Evolutionary conservation across 2,888 invertebrate genomes (phyloP).

Genomic region (Mystacides longicornis): DNA sequence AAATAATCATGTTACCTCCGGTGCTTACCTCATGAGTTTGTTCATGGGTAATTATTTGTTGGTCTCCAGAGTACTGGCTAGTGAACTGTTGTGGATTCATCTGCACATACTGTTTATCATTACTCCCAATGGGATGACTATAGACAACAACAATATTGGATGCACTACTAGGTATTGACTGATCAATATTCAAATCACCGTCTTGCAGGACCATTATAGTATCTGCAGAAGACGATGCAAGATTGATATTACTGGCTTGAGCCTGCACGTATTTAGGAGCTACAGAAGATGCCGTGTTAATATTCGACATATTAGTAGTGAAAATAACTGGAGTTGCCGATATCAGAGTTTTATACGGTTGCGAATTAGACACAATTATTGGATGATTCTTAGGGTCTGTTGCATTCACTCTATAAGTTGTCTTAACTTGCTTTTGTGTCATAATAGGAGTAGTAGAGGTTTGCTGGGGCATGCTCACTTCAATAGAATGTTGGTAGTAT

Average conservation of each 20-base stretch:
- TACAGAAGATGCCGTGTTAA: constrained; percentile 6
- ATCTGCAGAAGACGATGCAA: constrained; percentile 49
- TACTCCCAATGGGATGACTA: constrained; percentile 51
- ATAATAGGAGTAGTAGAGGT: constrained; percentile 14
- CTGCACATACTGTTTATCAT: constrained; percentile 47
- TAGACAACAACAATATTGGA: constrained; percentile 58
- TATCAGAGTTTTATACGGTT: constrained; percentile 45
- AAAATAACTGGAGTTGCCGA: constrained; percentile 34
- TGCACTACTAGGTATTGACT: constrained; percentile 43
- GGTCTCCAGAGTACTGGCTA: constrained; percentile 25
- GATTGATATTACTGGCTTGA: constrained; percentile 33
- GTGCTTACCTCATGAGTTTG: constrained; percentile 9
- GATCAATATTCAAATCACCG: constrained; percentile 50
- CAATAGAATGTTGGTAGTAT: constrained; percentile 11
- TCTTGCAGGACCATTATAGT: constrained; percentile 58
- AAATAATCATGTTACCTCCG: constrained; percentile 14
- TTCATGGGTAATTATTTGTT: constrained; percentile 22
- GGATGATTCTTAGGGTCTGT: constrained; percentile 29
- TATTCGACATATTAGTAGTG: constrained; percentile 6
- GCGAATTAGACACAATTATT: constrained; percentile 46
- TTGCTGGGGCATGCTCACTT: constrained; percentile 10
- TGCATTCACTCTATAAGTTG: constrained; percentile 8
- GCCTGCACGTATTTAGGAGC: constrained; percentile 9
- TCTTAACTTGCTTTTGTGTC: constrained; percentile 5
- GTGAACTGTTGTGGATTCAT: constrained; percentile 21